phyloP scores from a whole-genome alignment of 2,888 invertebrate species.

The Volucella zonaria region DNA sequence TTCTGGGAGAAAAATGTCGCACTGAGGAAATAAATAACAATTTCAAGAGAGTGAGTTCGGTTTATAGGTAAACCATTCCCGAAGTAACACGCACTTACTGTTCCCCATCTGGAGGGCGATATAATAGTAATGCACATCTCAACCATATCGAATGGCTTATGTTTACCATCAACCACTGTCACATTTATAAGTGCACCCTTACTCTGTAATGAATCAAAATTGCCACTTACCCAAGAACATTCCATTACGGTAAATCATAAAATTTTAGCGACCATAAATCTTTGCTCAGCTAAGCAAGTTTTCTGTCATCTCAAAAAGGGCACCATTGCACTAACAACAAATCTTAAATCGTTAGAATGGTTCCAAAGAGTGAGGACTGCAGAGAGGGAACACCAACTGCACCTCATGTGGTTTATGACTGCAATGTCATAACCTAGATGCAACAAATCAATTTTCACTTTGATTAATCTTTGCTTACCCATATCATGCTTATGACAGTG shows the following conservation, averaged over 20 bases:
- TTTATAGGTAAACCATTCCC: too few relatives aligned
- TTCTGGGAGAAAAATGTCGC: too few relatives aligned
- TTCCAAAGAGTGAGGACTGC: too few relatives aligned
- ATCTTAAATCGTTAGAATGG: not conserved
- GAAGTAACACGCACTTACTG: too few relatives aligned
- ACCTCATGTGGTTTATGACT: constrained; percentile 17
- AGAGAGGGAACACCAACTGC: not conserved
- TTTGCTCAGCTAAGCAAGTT: not conserved
- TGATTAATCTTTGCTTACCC: constrained; percentile 25
- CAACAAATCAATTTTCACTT: constrained; percentile 51
- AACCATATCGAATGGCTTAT: not conserved
- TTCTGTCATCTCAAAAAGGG: constrained; percentile 5
- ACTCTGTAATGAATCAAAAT: constrained; percentile 3
- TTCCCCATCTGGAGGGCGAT: too few relatives aligned
- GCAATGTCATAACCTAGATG: constrained; percentile 34
- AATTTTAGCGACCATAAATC: constrained; percentile 22
- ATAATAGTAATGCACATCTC: too few relatives aligned
- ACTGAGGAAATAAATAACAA: too few relatives aligned
- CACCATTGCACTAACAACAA: constrained; percentile 1
- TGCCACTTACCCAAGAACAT: not conserved
- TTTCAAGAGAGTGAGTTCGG: too few relatives aligned
- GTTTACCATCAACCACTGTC: not conserved
- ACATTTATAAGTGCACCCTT: not conserved
- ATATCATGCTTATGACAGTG: not conserved
- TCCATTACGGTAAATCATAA: constrained; percentile 28